phyloP scores from a whole-genome alignment of 2,888 invertebrate species.

The Rutpela maculata region DNA sequence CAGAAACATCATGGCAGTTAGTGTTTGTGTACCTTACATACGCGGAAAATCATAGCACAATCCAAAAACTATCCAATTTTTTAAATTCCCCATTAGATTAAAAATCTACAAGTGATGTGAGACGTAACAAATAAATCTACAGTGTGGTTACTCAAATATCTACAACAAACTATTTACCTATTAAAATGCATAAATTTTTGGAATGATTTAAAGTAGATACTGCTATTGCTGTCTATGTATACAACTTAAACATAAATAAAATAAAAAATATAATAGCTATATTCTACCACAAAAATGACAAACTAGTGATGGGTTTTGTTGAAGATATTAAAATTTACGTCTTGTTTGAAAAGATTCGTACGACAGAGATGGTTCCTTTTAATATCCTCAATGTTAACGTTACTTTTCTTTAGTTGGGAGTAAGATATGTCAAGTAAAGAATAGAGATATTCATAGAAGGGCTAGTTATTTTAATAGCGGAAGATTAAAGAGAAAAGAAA shows the following conservation, averaged over 20 bases:
- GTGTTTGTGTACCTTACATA: conserved; percentile 15
- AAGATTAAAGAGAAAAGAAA: not conserved
- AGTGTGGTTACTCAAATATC: conserved; percentile 62
- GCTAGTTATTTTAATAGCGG: not conserved
- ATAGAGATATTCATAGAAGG: not conserved
- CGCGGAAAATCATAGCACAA: not conserved
- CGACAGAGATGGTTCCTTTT: not conserved
- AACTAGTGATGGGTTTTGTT: conserved; percentile 33
- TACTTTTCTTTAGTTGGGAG: conserved; percentile 1
- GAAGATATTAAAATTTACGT: conserved; percentile 27
- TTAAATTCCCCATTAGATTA: conserved; percentile 41
- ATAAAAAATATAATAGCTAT: conserved; percentile 27
- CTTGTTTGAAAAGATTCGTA: not conserved
- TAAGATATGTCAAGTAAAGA: conserved; percentile 2
- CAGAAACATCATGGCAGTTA: too few species aligned
- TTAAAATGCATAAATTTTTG: conserved; percentile 51
- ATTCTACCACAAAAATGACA: conserved; percentile 33
- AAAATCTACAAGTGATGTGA: conserved; percentile 57
- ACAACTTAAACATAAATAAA: conserved; percentile 33
- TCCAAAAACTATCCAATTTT: conserved; percentile 37
- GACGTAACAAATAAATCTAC: conserved; percentile 58
- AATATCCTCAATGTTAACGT: conserved; percentile 5
- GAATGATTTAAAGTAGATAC: conserved; percentile 47
- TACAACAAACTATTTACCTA: conserved; percentile 59
- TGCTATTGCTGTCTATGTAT: conserved; percentile 55